Conservation (phyloP, 2,113 vertebrate species). For the Perca fluviatilis region DNA sequence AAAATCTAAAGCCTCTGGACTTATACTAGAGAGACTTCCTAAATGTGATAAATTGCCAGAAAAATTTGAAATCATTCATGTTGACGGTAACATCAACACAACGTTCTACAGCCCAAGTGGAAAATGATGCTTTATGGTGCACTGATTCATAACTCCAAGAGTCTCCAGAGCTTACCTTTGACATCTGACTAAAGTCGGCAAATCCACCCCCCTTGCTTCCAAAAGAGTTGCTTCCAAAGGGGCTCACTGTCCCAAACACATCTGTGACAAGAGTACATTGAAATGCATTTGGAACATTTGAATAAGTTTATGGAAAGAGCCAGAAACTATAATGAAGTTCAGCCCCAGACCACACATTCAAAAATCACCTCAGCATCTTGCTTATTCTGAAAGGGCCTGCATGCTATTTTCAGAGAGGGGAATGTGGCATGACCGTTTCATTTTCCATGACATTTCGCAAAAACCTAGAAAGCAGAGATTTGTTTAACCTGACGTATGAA, state of each 20-base stretch:
- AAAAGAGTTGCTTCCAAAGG: slow-evolving; percentile 89
- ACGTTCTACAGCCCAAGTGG: slow-evolving; percentile 46
- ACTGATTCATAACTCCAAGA: slow-evolving; percentile 55
- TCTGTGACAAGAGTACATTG: slow-evolving; percentile 80
- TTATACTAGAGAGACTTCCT: slow-evolving; percentile 29
- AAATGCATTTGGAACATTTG: slow-evolving; percentile 65
- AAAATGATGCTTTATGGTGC: slow-evolving; percentile 61
- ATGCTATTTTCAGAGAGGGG: slow-evolving; percentile 75
- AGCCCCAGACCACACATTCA: slow-evolving; percentile 58
- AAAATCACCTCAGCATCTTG: slow-evolving; percentile 59
- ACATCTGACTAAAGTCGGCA: slow-evolving; percentile 97
- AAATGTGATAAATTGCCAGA: slow-evolving; percentile 40
- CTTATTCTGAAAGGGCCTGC: slow-evolving; percentile 60
- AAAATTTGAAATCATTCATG: slow-evolving; percentile 39
- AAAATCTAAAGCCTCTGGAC: slow-evolving; percentile 35
- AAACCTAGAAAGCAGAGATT: slow-evolving; percentile 68
- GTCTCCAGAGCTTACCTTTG: slow-evolving; percentile 89
- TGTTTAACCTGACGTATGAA: slow-evolving; percentile 79
- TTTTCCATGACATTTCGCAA: slow-evolving; percentile 82
- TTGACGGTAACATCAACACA: slow-evolving; percentile 35
- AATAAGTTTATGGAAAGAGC: slow-evolving; percentile 64
- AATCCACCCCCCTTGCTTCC: slow-evolving; percentile 88
- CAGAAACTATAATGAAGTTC: slow-evolving; percentile 59
- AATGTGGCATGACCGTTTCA: slow-evolving; percentile 71
- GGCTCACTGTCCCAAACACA: slow-evolving; percentile 90